Conservation (phyloP, 2,113 vertebrate genomes). For the Raja brachyura region DNA sequence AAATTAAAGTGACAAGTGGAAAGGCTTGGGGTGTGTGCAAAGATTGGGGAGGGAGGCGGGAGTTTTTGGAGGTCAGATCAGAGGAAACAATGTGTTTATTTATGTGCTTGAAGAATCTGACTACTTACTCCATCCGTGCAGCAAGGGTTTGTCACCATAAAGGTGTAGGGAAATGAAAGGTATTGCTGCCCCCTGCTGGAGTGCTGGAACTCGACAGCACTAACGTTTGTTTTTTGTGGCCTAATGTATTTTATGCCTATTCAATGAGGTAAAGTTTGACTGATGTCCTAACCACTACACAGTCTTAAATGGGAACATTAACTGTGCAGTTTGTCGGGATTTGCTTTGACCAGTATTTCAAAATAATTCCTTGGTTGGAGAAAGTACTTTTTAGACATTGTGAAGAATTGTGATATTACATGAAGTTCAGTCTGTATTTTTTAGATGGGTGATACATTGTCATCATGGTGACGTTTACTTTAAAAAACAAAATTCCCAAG, state of each 20-base stretch:
- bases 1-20: no score
- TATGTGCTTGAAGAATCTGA: not conserved
- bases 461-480: not conserved
- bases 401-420: not conserved
- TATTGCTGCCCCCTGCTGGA: not conserved
- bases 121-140: not conserved
- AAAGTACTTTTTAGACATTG: not conserved
- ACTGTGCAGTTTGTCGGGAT: not conserved
- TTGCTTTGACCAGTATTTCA: not conserved
- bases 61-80: not conserved
- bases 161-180: not conserved
- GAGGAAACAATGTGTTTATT: not conserved
- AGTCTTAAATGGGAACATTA: not conserved
- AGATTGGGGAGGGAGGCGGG: no score
- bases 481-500: not conserved
- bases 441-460: not conserved
- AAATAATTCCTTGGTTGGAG: not conserved
- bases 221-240: not conserved
- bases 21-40: no score
- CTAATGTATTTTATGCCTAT: not conserved
- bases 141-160: not conserved
- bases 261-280: not conserved
- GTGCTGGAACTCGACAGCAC: not conserved
- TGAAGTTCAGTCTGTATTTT: not conserved
- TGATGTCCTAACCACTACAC: not conserved